Evolutionary conservation across 2,888 invertebrate species (phyloP).

Genomic region (Pseudeuparius sepicola): DNA sequence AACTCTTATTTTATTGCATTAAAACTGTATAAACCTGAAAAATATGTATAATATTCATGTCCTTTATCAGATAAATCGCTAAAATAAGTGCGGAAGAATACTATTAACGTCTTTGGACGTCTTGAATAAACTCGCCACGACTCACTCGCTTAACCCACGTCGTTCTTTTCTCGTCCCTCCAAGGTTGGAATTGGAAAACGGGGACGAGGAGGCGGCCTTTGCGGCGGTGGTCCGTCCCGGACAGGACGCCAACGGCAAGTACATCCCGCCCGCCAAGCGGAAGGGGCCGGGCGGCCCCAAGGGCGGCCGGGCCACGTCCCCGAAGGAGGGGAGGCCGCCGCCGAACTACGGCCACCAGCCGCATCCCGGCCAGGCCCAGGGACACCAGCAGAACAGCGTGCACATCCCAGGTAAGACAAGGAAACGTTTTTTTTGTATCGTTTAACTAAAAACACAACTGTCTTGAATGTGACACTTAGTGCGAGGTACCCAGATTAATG

Average conservation of each 20-base stretch:
- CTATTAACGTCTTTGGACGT: no score
- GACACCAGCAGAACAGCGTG: conserved; percentile 26
- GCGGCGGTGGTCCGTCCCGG: conserved; percentile 71
- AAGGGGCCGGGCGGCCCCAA: conserved; percentile 57
- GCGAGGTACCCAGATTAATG: no score
- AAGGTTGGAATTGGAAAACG: conserved; percentile 82
- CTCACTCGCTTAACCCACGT: no score
- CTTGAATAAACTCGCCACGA: no score
- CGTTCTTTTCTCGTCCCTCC: conserved; percentile 71
- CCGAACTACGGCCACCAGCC: conserved; percentile 17
- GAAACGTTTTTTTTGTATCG: neutral
- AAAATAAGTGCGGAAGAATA: no score
- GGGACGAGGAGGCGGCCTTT: conserved; percentile 80
- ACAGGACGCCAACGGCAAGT: conserved; percentile 45
- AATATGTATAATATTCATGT: no score
- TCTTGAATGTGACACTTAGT: no score
- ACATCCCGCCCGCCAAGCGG: conserved; percentile 70
- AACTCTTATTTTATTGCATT: no score
- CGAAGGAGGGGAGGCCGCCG: conserved; percentile 30
- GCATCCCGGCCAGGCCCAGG: conserved; percentile 27
- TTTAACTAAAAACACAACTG: no score
- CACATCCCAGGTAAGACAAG: conserved; percentile 23
- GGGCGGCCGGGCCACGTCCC: conserved; percentile 49
- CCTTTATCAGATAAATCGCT: no score
- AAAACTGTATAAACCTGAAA: no score